A percentile compares a stretch with the other conserved stretches of the same genome.
phyloP scores from a whole-genome alignment of 2,797 vertebrate genomes.

The Rhinophrynus dorsalis region DNA sequence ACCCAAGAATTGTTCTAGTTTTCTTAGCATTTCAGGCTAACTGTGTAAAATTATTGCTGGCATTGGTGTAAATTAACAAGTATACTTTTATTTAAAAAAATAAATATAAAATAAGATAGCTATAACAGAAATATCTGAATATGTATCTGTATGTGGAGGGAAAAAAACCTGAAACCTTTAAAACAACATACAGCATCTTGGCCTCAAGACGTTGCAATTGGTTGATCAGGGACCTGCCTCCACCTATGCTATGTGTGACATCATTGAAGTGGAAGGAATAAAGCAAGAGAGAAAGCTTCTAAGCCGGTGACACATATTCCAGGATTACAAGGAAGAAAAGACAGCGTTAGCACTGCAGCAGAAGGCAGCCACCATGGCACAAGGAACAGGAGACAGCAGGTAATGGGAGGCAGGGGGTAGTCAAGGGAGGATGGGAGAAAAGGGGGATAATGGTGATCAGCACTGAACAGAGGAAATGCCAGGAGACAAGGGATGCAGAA shows the following conservation, averaged over 20 bases:
- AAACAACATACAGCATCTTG: slow-evolving; percentile 16
- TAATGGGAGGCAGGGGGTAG: background rate
- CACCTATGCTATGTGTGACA: slow-evolving; percentile 13
- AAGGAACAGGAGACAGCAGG: slow-evolving; percentile 15
- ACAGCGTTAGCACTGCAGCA: background rate
- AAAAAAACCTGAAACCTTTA: too few species aligned
- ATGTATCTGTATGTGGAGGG: too few species aligned
- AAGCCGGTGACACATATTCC: background rate
- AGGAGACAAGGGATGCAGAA: too few species aligned
- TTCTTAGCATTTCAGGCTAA: too few species aligned
- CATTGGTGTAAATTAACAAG: too few species aligned
- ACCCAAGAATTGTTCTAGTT: too few species aligned
- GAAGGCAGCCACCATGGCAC: slow-evolving; percentile 1
- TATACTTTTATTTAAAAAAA: too few species aligned
- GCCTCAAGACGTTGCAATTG: background rate
- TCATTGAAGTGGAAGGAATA: background rate
- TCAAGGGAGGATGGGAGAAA: background rate
- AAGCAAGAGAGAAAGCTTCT: background rate
- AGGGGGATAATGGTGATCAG: background rate
- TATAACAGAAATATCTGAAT: too few species aligned
- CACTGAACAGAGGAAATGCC: too few species aligned
- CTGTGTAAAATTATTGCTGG: too few species aligned
- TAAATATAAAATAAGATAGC: too few species aligned
- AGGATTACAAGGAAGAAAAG: background rate
- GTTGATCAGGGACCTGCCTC: slow-evolving; percentile 9